phyloP scores from a whole-genome alignment of 2,888 invertebrate species.

The Oegoconia quadripuncta region DNA sequence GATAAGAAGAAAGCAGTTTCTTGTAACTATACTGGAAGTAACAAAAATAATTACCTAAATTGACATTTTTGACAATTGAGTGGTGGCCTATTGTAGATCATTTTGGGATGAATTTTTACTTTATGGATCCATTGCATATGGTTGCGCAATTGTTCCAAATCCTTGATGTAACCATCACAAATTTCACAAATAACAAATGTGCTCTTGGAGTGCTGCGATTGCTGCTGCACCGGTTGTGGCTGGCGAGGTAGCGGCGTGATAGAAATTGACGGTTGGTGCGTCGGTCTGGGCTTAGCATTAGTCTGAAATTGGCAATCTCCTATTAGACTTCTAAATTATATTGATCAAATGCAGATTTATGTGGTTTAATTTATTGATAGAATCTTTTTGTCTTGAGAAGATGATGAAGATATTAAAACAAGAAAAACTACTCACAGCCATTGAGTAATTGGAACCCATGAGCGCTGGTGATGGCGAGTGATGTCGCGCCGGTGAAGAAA shows the following conservation, averaged over 20 bases:
- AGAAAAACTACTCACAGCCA: conserved; percentile 72
- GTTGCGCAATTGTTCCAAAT: conserved; percentile 94
- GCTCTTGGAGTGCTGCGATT: conserved; percentile 73
- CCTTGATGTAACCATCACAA: conserved; percentile 97
- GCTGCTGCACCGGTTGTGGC: conserved; percentile 51
- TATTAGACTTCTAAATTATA: too few species aligned
- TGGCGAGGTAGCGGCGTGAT: conserved; percentile 90
- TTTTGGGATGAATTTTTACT: conserved; percentile 97
- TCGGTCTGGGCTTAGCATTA: conserved; percentile 40
- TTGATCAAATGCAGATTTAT: too few species aligned
- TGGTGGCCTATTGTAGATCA: conserved; percentile 96
- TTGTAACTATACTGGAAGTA: not conserved
- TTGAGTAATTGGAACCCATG: conserved; percentile 78
- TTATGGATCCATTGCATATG: conserved; percentile 99
- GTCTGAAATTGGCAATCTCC: conserved; percentile 48
- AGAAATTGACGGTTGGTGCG: conserved; percentile 90
- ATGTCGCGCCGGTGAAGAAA: conserved; percentile 82
- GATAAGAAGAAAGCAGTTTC: too few species aligned
- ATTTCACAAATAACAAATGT: conserved; percentile 97
- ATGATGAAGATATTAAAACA: too few species aligned
- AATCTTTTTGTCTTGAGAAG: too few species aligned
- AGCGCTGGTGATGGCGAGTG: conserved; percentile 74
- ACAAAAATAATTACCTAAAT: conserved; percentile 70
- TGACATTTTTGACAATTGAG: conserved; percentile 98
- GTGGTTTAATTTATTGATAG: too few species aligned